phyloP scores from a whole-genome alignment of 2,888 invertebrate genomes.

The Macropis europaea region DNA sequence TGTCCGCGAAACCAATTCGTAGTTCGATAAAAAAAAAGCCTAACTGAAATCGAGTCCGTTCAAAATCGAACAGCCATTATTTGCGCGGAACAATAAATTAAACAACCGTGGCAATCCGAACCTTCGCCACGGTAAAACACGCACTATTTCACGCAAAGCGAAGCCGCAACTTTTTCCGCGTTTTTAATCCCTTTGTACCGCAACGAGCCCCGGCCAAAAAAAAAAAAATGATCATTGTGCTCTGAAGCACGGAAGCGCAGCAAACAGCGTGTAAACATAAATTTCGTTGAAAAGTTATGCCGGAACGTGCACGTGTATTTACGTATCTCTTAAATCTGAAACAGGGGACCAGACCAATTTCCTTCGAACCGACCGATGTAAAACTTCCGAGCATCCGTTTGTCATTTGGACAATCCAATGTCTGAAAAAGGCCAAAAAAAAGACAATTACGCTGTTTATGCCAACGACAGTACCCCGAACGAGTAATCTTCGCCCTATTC shows the following conservation, averaged over 20 bases:
- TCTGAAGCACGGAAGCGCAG: background rate
- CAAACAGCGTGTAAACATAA: background rate
- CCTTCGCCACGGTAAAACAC: conserved; percentile 1
- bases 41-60: no score
- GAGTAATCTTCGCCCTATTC: conserved; percentile 34
- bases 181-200: conserved; percentile 16
- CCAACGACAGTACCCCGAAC: no score
- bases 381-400: background rate
- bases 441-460: background rate
- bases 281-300: background rate
- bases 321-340: background rate
- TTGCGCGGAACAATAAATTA: conserved; percentile 14
- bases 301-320: background rate
- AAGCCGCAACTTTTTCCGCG: background rate
- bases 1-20: no score
- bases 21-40: no score
- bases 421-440: background rate
- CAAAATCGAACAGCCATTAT: background rate
- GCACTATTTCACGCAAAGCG: background rate
- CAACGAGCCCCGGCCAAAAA: background rate
- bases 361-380: background rate
- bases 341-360: background rate
- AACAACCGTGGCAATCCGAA: conserved; percentile 1
- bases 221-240: conserved; percentile 4
- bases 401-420: background rate